Base-by-base conservation (phyloP, 2,113 vertebrate species). In the Limnothrissa miodon region DNA sequence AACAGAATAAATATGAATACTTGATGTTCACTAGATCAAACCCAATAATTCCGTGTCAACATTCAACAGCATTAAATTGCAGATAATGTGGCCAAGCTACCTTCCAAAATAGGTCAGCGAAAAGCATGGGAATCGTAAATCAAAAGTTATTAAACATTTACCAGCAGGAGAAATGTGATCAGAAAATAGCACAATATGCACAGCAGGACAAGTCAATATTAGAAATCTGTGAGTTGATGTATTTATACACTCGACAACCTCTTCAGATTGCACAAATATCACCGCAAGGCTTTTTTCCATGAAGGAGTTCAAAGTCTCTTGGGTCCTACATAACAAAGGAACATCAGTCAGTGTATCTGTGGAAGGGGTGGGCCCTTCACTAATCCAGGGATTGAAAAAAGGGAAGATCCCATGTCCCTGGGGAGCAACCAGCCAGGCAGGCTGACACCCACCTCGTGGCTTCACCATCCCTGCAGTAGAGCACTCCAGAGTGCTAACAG, bases 61-160 rank as follows among this genome's bases (percentile, higher is more conserved):
- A 48, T 21, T 56, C 21, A 56, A 23, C 21, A 23, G 19, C 51
- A 56, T 21, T 56, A 56, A 56, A 23, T 23, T 56, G 19, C 51
- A 56, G 51, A 23, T 21, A 56, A 23, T 56, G 21, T 23, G 21
- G 19, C 19, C 19, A 23, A 56, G 23, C 21, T 56, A 19, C 19
- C 21, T 81, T 81, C 6, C 78, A 74, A 89, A 87, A 39, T 86
- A 81, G 87, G 86, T 90, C 90, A 91, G 83, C 39, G 56, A 29
- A 82, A 36, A 85, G 66, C 74, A 83, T 86, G 85, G 46, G 82
- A 88, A 45, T 87, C 88, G 84, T 87, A 80, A 59, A 86, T 88
- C 82, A 90, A 78, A 33, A 23, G 21, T 56, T 0, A 84, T 87
- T 87, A 86, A 85, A 86, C 82, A 86, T 86, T 81, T 53, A 90